A percentile compares a stretch with the other conserved stretches of the same genome.
These are phyloP conservation scores for Macrocentrus cingulum DNA, from an alignment of 1,140 invertebrate species.

Conservation along the genomic window DNA sequence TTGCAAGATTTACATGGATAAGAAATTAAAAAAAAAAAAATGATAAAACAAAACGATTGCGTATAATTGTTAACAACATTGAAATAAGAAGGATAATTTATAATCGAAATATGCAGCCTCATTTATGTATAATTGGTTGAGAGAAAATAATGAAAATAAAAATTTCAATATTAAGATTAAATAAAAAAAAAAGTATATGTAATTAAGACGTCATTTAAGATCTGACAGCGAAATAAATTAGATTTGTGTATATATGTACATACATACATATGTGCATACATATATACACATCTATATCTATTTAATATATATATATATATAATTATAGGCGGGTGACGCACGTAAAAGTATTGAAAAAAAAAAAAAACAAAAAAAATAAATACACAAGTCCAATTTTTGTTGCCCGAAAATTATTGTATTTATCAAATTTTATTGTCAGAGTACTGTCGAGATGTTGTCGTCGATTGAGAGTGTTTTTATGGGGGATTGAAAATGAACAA, in stretches of 20 bases:
- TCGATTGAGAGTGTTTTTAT: conserved; percentile 38
- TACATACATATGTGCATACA: conserved; percentile 22
- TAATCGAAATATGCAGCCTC: not conserved
- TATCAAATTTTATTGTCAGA: conserved; percentile 44
- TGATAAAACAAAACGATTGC: conserved; percentile 3
- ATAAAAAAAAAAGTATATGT: conserved; percentile 32
- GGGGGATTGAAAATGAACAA: no score
- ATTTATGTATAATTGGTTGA: conserved; percentile 10
- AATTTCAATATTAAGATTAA: conserved; percentile 22
- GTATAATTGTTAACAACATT: not conserved
- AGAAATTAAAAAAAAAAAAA: conserved; percentile 6
- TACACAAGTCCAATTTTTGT: conserved; percentile 37
- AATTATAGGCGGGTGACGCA: conserved; percentile 25
- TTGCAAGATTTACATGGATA: conserved; percentile 13
- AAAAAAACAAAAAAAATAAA: conserved; percentile 25
- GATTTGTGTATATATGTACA: conserved; percentile 25
- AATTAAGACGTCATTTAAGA: conserved; percentile 43
- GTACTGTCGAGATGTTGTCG: conserved; percentile 42
- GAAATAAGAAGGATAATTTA: not conserved
- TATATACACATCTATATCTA: no score
- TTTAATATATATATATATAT: conserved; percentile 32
- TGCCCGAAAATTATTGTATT: conserved; percentile 46
- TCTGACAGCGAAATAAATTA: conserved; percentile 40
- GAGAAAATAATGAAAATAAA: conserved; percentile 17
- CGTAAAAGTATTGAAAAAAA: conserved; percentile 31